Evolutionary conservation across 2,113 vertebrate genomes (phyloP), one percentile per base, ranked within the genome.

Genomic region (Recurvirostra avosetta): DNA sequence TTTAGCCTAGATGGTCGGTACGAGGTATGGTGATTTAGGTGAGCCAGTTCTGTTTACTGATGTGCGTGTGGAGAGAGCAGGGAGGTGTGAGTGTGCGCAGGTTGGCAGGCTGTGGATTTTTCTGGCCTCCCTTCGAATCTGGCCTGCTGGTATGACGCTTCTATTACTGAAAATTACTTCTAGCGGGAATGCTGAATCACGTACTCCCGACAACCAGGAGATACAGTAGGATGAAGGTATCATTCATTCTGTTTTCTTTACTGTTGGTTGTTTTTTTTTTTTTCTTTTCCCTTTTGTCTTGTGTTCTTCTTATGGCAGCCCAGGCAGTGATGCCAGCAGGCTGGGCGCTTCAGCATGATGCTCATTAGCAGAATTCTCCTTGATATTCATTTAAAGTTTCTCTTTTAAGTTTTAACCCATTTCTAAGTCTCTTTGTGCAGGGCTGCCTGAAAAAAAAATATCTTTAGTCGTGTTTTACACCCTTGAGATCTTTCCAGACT

Each of bases 171-270:
- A 92, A 94, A 97, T 97, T 84, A 85, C 91, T 94, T 94, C 36
- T 91, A 87, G 80, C 1, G 1, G 83, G 95, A 96, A 74, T 96
- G 97, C 96, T 97, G 97, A 96, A 97, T 97, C 97, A 97, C 15
- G 8, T 92, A 92, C 84, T 95, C 80, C 70, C 30, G 2, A 86
- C 88, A 95, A 79, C 49, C 66, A 79, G 58, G 70, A 92, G 91
- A 82, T 75, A 61, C 70, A 70, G 50, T 85, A 72, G 84, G 91
- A 89, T 92, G 89, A 82, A 91, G 66, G 66, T 89, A 82, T 94
- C 80, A 25, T 40, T 94, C 68, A 53, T 82, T 89, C 38, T 32
- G 40, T 49, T 89, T 88, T 92, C 53, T 86, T 75, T 53, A 40
- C 19, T 53, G 16, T 41, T 47, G 2, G 9, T 16, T 11, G 9